Conservation (phyloP, 2,888 invertebrate species). For the Agelastica alni region DNA sequence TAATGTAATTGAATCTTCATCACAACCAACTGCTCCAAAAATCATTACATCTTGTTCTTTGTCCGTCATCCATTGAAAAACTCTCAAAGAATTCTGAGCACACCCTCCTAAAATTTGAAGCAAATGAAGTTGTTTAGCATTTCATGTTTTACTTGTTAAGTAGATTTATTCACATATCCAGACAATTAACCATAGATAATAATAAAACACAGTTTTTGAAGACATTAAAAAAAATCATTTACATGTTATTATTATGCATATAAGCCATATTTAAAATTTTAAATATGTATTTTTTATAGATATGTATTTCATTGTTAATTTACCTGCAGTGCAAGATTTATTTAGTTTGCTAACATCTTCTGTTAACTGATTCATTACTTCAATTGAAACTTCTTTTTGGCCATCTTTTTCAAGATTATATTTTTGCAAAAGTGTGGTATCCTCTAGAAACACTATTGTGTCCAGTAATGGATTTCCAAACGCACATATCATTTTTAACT, state of each 20-base stretch:
- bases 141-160: constrained; percentile 38
- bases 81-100: constrained; percentile 59
- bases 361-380: constrained; percentile 45
- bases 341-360: constrained; percentile 40
- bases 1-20: constrained; percentile 56
- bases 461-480: constrained; percentile 58
- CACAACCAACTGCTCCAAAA: constrained; percentile 61
- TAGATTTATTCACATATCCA: too few species aligned
- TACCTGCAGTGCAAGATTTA: constrained; percentile 4
- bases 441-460: constrained; percentile 48
- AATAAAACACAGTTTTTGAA: too few species aligned
- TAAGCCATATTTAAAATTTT: too few species aligned
- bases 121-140: too few species aligned
- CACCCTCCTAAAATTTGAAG: constrained; percentile 57
- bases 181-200: too few species aligned
- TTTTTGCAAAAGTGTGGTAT: constrained; percentile 47
- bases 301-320: too few species aligned
- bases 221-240: too few species aligned
- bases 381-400: constrained; percentile 49
- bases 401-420: constrained; percentile 53
- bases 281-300: constrained; percentile 26
- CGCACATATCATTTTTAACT: constrained; percentile 45
- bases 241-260: too few species aligned
- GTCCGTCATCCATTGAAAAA: constrained; percentile 55
- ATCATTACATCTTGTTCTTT: constrained; percentile 48